Evolutionary conservation across 2,888 invertebrate species (phyloP), one percentile per base, ranked within the genome.

Genomic region (Stenolophus ochropezus): DNA sequence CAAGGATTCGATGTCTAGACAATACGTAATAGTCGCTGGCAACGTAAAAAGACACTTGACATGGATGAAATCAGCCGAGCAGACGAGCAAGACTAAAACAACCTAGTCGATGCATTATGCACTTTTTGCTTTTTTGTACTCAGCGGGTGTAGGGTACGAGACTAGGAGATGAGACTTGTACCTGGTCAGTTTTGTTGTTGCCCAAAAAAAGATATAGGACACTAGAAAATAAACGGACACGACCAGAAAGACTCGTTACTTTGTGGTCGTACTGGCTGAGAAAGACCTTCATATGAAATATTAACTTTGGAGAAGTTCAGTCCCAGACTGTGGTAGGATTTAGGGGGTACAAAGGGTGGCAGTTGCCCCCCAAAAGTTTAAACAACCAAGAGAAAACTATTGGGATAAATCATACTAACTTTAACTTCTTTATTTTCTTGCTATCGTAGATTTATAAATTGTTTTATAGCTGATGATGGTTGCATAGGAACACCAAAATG

Each of bases 1-100:
- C 79, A 79, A 79, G 79, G 79, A 79, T 79, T 79, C 79, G 33
- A 47, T 65, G 79, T 79, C 79, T 79, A 79, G 79, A 79, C 79
- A 79, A 79, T 79, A 79, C 79, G 79, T 79, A 79, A 69, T 73
- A 73, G 73, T 49, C 23, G 51, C 73, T 33, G 65, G 65, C 65
- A 49, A 73, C 73, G 73, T 73, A 73, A 73, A 73, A 75, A 51
- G 75, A 75, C 51, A 75, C 75, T 75, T 53, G 75, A 47, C 73
- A 73, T 23, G 73, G 73, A 42, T 69, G 69, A 73, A 73, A 73
- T 73, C 73, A 73, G 47, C 56, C 61, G 61, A 61, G 61, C 61
- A 69, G 65, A 69, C 65, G 65, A 69, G 33, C 33, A 27, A 8
- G 65, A 69, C 6, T 33, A 69, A 69, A 69, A 69, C 65, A 69